Conservation (phyloP, 2,797 vertebrate species). For the Lutra lutra region DNA sequence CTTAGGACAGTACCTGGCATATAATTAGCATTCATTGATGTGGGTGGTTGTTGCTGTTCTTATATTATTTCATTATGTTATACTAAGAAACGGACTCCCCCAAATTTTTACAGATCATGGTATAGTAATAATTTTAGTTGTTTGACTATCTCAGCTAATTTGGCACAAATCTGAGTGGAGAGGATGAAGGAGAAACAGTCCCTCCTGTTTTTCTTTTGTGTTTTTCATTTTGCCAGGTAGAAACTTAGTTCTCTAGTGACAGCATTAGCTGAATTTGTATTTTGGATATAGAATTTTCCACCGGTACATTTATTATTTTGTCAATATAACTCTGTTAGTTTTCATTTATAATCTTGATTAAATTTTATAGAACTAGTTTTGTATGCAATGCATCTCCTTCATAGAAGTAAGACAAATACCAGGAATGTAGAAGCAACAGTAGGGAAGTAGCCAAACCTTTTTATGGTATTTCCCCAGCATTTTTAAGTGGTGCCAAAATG, state of each 20-base stretch:
- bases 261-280: constrained; percentile 60
- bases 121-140: constrained; percentile 51
- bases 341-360: constrained; percentile 83
- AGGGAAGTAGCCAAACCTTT: constrained; percentile 19
- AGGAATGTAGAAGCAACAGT: not conserved
- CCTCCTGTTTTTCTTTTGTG: constrained; percentile 34
- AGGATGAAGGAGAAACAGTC: constrained; percentile 43
- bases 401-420: constrained; percentile 57
- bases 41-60: not conserved
- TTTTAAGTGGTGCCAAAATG: constrained; percentile 38
- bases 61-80: constrained; percentile 8
- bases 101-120: not conserved
- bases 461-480: constrained; percentile 29
- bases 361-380: constrained; percentile 81
- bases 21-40: not conserved
- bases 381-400: constrained; percentile 54
- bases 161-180: constrained; percentile 26
- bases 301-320: constrained; percentile 60
- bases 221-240: constrained; percentile 47
- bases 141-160: constrained; percentile 58
- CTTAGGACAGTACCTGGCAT: not conserved
- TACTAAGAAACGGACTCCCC: not conserved
- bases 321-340: constrained; percentile 68
- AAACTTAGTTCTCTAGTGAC: constrained; percentile 21
- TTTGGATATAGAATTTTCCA: constrained; percentile 72